Conservation (phyloP, 2,113 vertebrate genomes). For the Macrotus californicus region DNA sequence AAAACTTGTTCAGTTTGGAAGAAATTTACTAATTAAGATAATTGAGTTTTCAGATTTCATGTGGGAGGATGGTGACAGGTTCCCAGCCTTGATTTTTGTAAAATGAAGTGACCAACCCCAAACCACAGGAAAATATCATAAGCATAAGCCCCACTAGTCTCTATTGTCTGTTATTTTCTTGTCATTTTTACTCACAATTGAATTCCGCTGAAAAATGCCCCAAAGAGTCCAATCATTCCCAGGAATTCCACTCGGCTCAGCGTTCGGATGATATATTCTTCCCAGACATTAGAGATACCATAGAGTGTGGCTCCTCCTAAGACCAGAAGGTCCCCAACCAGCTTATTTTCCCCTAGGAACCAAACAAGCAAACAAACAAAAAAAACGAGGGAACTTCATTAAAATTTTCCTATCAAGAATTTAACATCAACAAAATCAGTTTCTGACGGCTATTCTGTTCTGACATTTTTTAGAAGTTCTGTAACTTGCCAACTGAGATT, state of each 20-base stretch:
- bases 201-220: constrained; percentile 97
- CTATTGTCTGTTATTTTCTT: neutral
- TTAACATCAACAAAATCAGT: neutral
- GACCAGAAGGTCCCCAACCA: constrained; percentile 93
- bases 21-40: neutral
- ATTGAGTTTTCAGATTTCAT: neutral
- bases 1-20: neutral
- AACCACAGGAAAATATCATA: neutral
- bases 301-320: constrained; percentile 91
- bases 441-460: neutral
- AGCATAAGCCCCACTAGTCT: neutral
- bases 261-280: constrained; percentile 96
- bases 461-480: neutral
- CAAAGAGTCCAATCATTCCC: constrained; percentile 96
- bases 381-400: constrained; percentile 32
- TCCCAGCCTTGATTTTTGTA: constrained; percentile 14
- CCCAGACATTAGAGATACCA: constrained; percentile 92
- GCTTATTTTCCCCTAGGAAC: constrained; percentile 89
- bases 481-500: neutral
- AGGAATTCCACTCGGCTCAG: constrained; percentile 94
- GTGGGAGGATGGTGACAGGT: neutral
- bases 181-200: constrained; percentile 89
- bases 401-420: neutral
- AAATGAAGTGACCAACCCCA: neutral
- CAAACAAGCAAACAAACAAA: neutral